These are phyloP conservation scores for Ceratitis capitata DNA, from an alignment of 1,140 invertebrate species.

Conservation along the genomic window DNA sequence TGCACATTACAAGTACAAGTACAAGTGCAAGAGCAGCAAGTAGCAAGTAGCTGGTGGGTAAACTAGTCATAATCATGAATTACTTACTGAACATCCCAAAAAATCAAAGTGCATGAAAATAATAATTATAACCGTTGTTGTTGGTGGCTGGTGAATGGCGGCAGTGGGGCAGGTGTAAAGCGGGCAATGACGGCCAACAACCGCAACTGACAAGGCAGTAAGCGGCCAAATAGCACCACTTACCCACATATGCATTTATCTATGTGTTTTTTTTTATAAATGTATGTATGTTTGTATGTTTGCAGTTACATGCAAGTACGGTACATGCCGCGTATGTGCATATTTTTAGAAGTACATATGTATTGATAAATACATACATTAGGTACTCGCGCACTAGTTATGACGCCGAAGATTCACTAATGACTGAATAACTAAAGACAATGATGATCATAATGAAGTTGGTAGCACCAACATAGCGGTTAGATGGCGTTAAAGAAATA, in stretches of 20 bases:
- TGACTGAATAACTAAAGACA: background rate
- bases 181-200: constrained; percentile 17
- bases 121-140: constrained; percentile 60
- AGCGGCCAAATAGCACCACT: constrained; percentile 32
- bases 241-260: constrained; percentile 18
- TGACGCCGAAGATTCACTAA: constrained; percentile 48
- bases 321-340: no score
- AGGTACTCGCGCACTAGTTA: constrained; percentile 60
- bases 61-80: constrained; percentile 1
- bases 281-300: constrained; percentile 3
- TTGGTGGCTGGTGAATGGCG: background rate
- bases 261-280: no score
- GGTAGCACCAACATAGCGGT: background rate
- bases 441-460: constrained; percentile 15
- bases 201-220: constrained; percentile 4
- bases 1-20: constrained; percentile 41
- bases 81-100: constrained; percentile 60
- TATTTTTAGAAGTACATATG: background rate
- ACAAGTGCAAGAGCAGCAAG: constrained; percentile 26
- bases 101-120: constrained; percentile 66
- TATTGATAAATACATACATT: constrained; percentile 45
- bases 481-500: background rate
- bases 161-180: background rate
- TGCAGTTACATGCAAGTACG: background rate
- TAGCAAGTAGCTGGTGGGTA: constrained; percentile 42